Evolutionary conservation across 2,113 vertebrate genomes (phyloP), one percentile per base, ranked within the genome.

Genomic region (Hymenochirus boettgeri): DNA sequence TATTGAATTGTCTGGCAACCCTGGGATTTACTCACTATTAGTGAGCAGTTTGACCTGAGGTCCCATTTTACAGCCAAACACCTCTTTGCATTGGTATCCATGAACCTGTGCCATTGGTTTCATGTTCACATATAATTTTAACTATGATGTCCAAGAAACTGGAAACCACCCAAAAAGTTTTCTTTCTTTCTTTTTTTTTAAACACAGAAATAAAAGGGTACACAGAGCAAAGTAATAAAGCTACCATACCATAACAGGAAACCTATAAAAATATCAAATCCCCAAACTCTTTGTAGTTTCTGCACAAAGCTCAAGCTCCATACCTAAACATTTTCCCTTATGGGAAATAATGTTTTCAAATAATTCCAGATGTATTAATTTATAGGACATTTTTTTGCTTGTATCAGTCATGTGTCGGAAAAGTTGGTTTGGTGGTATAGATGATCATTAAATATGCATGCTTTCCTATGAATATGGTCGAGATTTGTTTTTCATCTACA

Each of bases 351-450:
- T 77, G 72, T 76, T 87, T 86, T 82, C 86, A 89, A 90, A 90
- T 86, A 89, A 87, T 87, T 84, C 86, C 88, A 89, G 87, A 89
- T 88, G 87, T 87, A 88, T 89, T 86, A 81, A 82, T 88, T 90
- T 88, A 79, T 83, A 81, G 71, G 82, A 75, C 66, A 78, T 79
- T 85, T 85, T 83, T 83, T 80, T 83, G 75, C 79, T 80, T 79
- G 73, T 76, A 85, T 81, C 79, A 78, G 84, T 85, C 81, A 87
- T 71, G 84, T 77, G 82, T 81, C 82, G 83, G 86, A 87, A 87
- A 85, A 86, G 79, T 85, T 81, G 77, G 75, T 86, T 88, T 83
- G 83, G 22, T 89, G 87, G 81, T 86, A 31, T 48, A 19, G 11
- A 37, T 26, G 24, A 19, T 17, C 39, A 17, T 53, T 7, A 35